Conservation (phyloP, 1,140 invertebrate genomes). For the Anthonomus grandis region DNA sequence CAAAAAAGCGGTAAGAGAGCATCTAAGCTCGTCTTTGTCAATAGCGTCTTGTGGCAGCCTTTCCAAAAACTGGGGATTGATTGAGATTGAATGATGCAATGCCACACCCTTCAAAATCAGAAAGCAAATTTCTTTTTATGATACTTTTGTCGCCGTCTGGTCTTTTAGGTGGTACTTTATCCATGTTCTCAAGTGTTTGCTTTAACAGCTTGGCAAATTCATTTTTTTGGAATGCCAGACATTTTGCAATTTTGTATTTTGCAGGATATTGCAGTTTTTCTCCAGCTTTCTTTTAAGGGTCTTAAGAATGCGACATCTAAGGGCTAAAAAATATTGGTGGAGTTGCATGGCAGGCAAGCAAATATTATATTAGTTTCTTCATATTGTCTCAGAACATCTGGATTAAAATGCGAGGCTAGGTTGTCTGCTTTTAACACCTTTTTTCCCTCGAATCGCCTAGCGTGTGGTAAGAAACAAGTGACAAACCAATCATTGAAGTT, state of each 20-base stretch:
- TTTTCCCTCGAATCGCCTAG: constrained; percentile 1
- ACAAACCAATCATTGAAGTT: constrained; percentile 8
- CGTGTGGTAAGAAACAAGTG: constrained; percentile 9
- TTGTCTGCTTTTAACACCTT: constrained; percentile 1
- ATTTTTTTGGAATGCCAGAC: constrained; percentile 6
- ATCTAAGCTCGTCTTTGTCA: neutral
- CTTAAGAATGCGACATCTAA: neutral
- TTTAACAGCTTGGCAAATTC: constrained; percentile 6
- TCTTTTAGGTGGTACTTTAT: constrained; percentile 8
- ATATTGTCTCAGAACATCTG: constrained; percentile 4
- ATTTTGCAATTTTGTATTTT: constrained; percentile 4
- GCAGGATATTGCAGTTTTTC: neutral
- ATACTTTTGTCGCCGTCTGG: neutral
- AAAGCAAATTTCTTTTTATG: constrained; percentile 1
- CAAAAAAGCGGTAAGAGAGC: neutral
- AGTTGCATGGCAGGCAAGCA: neutral
- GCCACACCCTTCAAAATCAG: neutral
- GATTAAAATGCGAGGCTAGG: constrained; percentile 4
- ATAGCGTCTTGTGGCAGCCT: neutral
- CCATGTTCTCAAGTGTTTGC: neutral
- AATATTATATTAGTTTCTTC: constrained; percentile 7
- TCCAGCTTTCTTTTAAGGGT: neutral
- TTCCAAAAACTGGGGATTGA: neutral
- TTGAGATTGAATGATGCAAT: neutral
- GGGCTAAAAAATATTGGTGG: constrained; percentile 1